Base-by-base conservation (phyloP, 2,888 invertebrate species). In the Athrips mouffetella region DNA sequence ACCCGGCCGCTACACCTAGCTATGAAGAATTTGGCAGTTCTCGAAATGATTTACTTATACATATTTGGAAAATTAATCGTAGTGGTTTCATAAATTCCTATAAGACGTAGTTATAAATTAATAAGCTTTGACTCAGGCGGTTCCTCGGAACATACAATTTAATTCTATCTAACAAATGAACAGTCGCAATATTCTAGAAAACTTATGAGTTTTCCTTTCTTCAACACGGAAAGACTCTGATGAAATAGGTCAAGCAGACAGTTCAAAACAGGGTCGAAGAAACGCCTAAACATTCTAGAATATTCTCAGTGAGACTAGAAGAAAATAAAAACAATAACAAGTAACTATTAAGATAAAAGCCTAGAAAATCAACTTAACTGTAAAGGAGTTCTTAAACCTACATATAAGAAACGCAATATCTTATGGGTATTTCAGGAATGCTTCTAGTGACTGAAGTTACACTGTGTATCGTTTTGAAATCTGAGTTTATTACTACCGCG, bases 1-100 rank as follows among this genome's bases (percentile, higher is more conserved):
- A 20, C 20, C 31, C 56, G 64, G 45, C 45, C 57, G 57, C 62
- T 64, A 69, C 66, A 57, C 59, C 59, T 57, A 60, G 46, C 45
- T 45, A 46, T 48, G 59, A 62, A 66, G 72, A 73, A 71, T 60
- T 76, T 71, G 70, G 70, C 67, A 67, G 65, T 70, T 66, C 67
- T 67, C 63, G 65, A 67, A 72, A 64, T 70, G 33, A 51, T 45
- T 44, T 33, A n/a, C 13, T 21, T 15, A 33, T n/a, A 33, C 10
- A 23, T 7, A 20, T 8, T 35, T 16, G 35, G 13, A 4, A n/a
- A n/a, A n/a, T n/a, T n/a, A n/a, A n/a, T n/a, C n/a, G n/a, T n/a
- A n/a, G n/a, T n/a, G n/a, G n/a, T n/a, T n/a, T n/a, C n/a, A n/a
- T n/a, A n/a, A n/a, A n/a, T n/a, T n/a, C n/a, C n/a, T n/a, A n/a